Evolutionary conservation across 2,888 invertebrate genomes (phyloP), one percentile per base, ranked within the genome.

Genomic region (Odontomyia ornata): DNA sequence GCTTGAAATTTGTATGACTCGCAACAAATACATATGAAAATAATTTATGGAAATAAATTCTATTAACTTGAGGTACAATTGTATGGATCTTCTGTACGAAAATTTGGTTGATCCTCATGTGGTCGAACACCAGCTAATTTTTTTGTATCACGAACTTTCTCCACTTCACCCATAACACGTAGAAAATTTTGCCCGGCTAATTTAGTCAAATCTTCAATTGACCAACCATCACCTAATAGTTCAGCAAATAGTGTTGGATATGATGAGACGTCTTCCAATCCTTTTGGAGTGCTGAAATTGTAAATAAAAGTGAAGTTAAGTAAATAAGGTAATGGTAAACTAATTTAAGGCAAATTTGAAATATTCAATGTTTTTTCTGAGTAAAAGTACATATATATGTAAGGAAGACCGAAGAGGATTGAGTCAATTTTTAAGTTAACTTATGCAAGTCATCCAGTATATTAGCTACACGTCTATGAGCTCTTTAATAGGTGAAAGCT

Each of bases 171-270:
- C 85, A 87, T 84, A 13, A 94, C 94, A 56, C 94, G 89, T 75
- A 94, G 86, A 80, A 94, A 90, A 85, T 94, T 94, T 76, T 92
- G 88, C 0, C 94, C 94, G 0, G 94, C 94, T 80, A 94, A 85
- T 84, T 94, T 93, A 77, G 92, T 91, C 78, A 94, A 87, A 82
- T 94, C 94, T 71, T 93, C 93, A 81, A 91, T 91, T 72, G 90
- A 91, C 94, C 94, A 94, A n/a, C 93, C 93, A 28, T 91, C 92
- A 71, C 91, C 92, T 83, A 93, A 90, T 30, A 94, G 87, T 84
- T 93, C 93, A 4, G 93, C 93, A 84, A 94, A 93, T 30, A 94
- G 88, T 11, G 91, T 89, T 1, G 94, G 94, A 85, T 94, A 94
- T 7, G 92, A 91, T 25, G 93, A 93, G 2, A 93, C 93, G 84